phyloP scores from a whole-genome alignment of 53 echinoderm and acorn worm species.

The Echinarachnius parma region DNA sequence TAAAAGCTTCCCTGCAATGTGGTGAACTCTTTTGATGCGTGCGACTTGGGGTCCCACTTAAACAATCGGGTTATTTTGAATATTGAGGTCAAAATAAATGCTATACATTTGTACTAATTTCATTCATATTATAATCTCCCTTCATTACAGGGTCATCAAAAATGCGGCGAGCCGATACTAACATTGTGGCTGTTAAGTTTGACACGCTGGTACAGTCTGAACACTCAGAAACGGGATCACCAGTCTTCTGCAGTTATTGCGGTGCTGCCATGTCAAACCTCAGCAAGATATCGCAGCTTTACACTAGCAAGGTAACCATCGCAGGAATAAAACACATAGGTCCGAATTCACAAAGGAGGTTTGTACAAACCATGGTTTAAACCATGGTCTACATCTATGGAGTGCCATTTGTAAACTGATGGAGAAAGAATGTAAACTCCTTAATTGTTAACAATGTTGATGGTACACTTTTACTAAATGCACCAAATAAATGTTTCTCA shows the following conservation, averaged over 20 bases:
- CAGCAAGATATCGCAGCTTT: constrained; percentile 55
- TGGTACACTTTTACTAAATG: too few species aligned
- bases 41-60: too few species aligned
- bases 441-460: not conserved
- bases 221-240: constrained; percentile 45
- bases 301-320: constrained; percentile 47
- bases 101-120: too few species aligned
- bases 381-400: too few species aligned
- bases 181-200: constrained; percentile 93
- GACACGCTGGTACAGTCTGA: constrained; percentile 73
- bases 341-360: too few species aligned
- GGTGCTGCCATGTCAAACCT: constrained; percentile 81
- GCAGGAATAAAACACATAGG: not conserved
- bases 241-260: constrained; percentile 70
- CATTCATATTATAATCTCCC: not conserved
- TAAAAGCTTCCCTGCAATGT: too few species aligned
- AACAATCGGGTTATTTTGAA: too few species aligned
- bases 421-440: not conserved
- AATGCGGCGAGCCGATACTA: constrained; percentile 38
- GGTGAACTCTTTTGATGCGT: too few species aligned
- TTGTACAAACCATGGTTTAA: too few species aligned
- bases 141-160: not conserved
- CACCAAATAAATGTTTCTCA: too few species aligned
- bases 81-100: too few species aligned
- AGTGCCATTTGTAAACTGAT: too few species aligned